Evolutionary conservation across 1,140 invertebrate species (phyloP).

Genomic region (Achroia grisella): DNA sequence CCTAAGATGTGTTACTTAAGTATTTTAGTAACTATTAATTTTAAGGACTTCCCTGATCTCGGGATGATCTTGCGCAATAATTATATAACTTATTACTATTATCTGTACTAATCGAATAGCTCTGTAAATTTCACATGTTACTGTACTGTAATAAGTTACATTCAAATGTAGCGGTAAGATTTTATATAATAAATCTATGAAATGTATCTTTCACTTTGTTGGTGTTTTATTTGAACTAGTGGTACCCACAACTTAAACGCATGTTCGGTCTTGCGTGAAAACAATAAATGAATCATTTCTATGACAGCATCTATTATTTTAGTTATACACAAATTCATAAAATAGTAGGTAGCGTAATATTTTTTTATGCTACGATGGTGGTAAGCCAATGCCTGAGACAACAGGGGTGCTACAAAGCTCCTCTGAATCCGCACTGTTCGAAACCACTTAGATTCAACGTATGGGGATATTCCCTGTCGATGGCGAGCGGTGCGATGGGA

Average conservation of each 20-base stretch:
- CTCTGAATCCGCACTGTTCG: too few relatives aligned
- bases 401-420: too few relatives aligned
- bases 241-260: not conserved
- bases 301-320: too few relatives aligned
- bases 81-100: conserved; percentile 67
- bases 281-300: too few relatives aligned
- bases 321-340: too few relatives aligned
- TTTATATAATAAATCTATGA: conserved; percentile 73
- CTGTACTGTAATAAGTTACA: conserved; percentile 62
- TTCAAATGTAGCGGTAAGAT: conserved; percentile 66
- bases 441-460: too few relatives aligned
- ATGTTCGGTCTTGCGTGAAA: not conserved
- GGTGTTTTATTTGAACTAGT: conserved; percentile 31
- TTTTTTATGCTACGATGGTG: too few relatives aligned
- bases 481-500: too few relatives aligned
- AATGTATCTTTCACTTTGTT: conserved; percentile 61
- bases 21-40: conserved; percentile 52
- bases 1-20: conserved; percentile 61
- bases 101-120: conserved; percentile 64
- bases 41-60: conserved; percentile 36
- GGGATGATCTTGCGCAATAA: conserved; percentile 66
- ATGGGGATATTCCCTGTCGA: too few relatives aligned
- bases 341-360: too few relatives aligned
- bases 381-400: too few relatives aligned
- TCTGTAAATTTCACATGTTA: conserved; percentile 71